Evolutionary conservation across 2,113 vertebrate genomes (phyloP), one percentile per base, ranked within the genome.

Genomic region (Perca fluviatilis): DNA sequence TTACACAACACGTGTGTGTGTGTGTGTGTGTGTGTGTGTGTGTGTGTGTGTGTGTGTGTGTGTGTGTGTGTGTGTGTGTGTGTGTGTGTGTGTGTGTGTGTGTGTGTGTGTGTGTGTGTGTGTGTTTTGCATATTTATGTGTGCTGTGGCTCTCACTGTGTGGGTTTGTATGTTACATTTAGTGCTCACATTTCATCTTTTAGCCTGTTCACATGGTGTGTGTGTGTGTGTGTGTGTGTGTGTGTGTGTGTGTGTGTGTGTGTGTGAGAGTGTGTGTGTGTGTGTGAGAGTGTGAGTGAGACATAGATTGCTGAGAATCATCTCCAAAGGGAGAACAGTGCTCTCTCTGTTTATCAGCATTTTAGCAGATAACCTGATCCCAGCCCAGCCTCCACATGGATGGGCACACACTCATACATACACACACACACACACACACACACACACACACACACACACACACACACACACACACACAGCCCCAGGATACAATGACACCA

Each of bases 341-440:
- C 23, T 68, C 57, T 73, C 77, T 90, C 65, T 93, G 84, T 93
- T 78, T 4, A 18, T 84, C 60, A 40, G 53, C 25, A 21, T 54
- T 76, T 51, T n/a, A 47, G 57, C 79, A 80, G 69, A 79, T 51
- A 90, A 93, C 85, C 77, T 81, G 87, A 93, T 80, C 79, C 68
- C 10, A 15, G 30, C 27, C 23, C 0, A 21, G 5, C 46, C 49
- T 33, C 33, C 47, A 36, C 21, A 53, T 15, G 25, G 6, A 30
- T 18, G n/a, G 21, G 18, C 54, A 60, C 14, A 61, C 30, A 54
- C 56, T 15, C 79, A 50, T 18, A 58, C 25, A 14, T 33, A 40
- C 40, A 9, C 25, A 30, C 11, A 18, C 43, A 40, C 27, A 12
- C 18, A 57, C 80, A 43, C 19, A 60, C 27, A 54, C 74, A 71